Evolutionary conservation across 2,888 invertebrate genomes (phyloP).

Genomic region (Nephrotoma flavescens): DNA sequence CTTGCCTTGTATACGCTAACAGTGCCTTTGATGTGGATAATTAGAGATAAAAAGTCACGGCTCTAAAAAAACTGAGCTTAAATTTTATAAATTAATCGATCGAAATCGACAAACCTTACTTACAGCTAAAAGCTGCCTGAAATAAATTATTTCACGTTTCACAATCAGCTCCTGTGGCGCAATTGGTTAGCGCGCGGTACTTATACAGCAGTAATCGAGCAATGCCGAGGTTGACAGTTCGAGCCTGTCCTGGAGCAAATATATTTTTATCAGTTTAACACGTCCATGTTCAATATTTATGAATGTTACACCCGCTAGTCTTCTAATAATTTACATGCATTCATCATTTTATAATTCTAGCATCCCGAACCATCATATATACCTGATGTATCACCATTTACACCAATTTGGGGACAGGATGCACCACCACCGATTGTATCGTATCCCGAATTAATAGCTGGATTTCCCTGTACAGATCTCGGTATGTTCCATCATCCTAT

Average conservation of each 20-base stretch:
- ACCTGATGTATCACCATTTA: constrained; percentile 28
- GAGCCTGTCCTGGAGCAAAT: constrained; percentile 3
- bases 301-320: not conserved
- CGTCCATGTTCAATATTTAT: not conserved
- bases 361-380: constrained; percentile 28
- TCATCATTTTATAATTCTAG: constrained; percentile 15
- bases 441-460: constrained; percentile 56
- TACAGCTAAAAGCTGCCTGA: too few relatives aligned
- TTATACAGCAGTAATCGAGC: constrained; percentile 32
- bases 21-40: too few relatives aligned
- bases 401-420: constrained; percentile 27
- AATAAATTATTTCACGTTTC: too few relatives aligned
- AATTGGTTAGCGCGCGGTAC: constrained; percentile 89
- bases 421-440: constrained; percentile 42
- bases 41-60: too few relatives aligned
- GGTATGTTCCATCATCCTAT: constrained; percentile 26
- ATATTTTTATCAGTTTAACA: not conserved
- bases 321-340: not conserved
- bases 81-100: too few relatives aligned
- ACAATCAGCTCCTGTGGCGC: constrained; percentile 57
- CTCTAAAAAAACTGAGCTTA: too few relatives aligned
- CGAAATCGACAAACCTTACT: too few relatives aligned
- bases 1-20: too few relatives aligned
- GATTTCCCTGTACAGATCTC: constrained; percentile 51
- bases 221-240: constrained; percentile 3